phyloP scores from a whole-genome alignment of 2,113 vertebrate genomes.

The Rallus limicola region DNA sequence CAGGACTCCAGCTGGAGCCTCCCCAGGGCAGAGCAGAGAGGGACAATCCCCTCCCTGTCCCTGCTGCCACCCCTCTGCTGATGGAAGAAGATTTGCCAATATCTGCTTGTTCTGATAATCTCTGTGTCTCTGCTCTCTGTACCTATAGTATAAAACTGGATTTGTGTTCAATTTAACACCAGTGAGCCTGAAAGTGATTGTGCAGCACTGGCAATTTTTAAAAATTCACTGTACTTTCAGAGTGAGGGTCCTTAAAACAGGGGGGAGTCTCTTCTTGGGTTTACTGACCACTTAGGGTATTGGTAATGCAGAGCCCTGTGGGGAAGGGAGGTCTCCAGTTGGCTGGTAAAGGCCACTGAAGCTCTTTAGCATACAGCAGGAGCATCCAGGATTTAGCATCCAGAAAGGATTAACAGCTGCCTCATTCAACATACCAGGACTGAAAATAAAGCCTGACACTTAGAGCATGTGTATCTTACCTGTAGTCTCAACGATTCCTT shows the following conservation, averaged over 20 bases:
- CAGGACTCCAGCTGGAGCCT: no score
- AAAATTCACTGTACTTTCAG: neutral
- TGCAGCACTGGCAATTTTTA: neutral
- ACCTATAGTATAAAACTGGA: neutral
- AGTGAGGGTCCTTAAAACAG: neutral
- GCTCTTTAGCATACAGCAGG: neutral
- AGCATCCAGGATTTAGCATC: neutral
- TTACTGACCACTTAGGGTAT: neutral
- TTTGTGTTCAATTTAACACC: neutral
- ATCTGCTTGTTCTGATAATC: fast-evolving
- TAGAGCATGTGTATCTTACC: slow-evolving; percentile 68
- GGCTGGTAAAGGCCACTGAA: neutral
- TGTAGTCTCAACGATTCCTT: slow-evolving; percentile 91
- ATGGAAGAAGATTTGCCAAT: neutral
- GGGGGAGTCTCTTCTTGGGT: neutral
- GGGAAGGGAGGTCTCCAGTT: neutral
- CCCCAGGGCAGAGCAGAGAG: no score
- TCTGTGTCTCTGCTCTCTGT: neutral
- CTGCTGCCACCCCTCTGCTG: no score
- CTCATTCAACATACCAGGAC: neutral
- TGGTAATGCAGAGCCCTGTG: neutral
- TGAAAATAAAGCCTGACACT: neutral
- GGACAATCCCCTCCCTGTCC: no score
- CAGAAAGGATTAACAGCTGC: neutral
- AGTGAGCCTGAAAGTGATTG: neutral